Evolutionary conservation across 2,888 invertebrate species (phyloP), one percentile per base, ranked within the genome.

Genomic region (Dascillus cervinus): DNA sequence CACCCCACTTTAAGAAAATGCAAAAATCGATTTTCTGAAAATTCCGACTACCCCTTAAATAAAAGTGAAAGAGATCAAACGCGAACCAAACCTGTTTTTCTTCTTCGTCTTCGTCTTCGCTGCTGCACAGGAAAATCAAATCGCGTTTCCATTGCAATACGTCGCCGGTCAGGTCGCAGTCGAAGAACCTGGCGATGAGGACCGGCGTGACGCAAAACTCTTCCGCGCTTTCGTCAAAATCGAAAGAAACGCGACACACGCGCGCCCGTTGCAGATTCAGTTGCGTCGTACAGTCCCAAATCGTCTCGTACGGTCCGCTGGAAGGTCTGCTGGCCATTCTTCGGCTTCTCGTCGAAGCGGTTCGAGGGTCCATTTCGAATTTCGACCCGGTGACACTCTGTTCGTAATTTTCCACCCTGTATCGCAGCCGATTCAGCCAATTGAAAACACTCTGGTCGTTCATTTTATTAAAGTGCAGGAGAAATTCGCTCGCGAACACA

Each of bases 121-220:
- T 70, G 48, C 67, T 69, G 45, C 57, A 70, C 2, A 69, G 68
- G 41, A 70, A 66, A 44, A 65, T 46, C 12, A 74, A 62, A 26
- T 64, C 48, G 40, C 68, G 67, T 60, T 70, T 70, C 74, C 74
- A 75, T 46, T 58, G 64, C 19, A 73, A 63, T 27, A 73, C 72
- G 52, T 73, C 71, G 2, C 67, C 56, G 1, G 70, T 60, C 2
- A 70, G 43, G n/a, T 67, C 67, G 32, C 68, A 69, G 5, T 70
- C 69, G 37, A 70, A 64, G n/a, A n/a, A n/a, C 42, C 66, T 60
- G 34, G 72, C 70, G 47, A 64, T 43, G 20, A 47, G 22, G 8
- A 52, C 35, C 13, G 52, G 50, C 9, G 30, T 15, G 12, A 47
- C 34, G 4, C 37, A 30, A 19, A 53, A 29, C 12, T 51, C 48